Evolutionary conservation across 2,888 invertebrate genomes (phyloP).

Genomic region (Synanthedon tipuliformis): DNA sequence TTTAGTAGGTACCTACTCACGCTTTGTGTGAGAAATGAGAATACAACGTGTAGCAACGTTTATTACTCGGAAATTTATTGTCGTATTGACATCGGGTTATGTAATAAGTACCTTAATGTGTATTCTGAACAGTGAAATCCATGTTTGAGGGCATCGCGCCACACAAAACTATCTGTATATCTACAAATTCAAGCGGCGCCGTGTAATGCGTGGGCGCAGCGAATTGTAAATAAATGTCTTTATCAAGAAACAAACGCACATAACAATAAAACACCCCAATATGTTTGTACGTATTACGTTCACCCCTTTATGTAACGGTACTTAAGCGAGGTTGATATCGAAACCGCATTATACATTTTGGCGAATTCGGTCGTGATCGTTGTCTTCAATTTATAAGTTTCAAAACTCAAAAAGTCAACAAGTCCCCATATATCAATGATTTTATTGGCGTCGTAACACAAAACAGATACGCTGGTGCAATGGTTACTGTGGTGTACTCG

Average conservation of each 20-base stretch:
- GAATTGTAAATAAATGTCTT: constrained; percentile 30
- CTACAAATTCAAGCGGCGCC: background rate
- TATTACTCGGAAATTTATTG: constrained; percentile 30
- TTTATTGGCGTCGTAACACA: background rate
- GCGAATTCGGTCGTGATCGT: constrained; percentile 32
- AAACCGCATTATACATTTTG: constrained; percentile 28
- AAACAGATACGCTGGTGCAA: background rate
- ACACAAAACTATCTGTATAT: background rate
- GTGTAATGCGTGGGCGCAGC: constrained; percentile 5
- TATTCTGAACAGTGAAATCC: constrained; percentile 21
- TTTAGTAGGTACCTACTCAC: background rate
- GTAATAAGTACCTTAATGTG: constrained; percentile 15
- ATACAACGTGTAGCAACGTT: constrained; percentile 20
- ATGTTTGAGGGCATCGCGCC: constrained; percentile 12
- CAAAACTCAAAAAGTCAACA: constrained; percentile 28
- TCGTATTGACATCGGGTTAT: constrained; percentile 30
- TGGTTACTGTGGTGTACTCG: too few species aligned
- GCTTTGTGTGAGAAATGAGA: background rate
- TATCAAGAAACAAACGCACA: constrained; percentile 31
- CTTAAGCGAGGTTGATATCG: constrained; percentile 22
- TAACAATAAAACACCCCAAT: constrained; percentile 29
- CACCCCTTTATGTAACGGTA: constrained; percentile 32
- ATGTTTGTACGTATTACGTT: constrained; percentile 18
- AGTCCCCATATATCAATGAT: constrained; percentile 1
- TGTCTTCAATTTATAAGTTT: constrained; percentile 26